These are phyloP conservation scores for Oncorhynchus kisutch DNA, from an alignment of 2,113 vertebrate genomes.

Conservation along the genomic window DNA sequence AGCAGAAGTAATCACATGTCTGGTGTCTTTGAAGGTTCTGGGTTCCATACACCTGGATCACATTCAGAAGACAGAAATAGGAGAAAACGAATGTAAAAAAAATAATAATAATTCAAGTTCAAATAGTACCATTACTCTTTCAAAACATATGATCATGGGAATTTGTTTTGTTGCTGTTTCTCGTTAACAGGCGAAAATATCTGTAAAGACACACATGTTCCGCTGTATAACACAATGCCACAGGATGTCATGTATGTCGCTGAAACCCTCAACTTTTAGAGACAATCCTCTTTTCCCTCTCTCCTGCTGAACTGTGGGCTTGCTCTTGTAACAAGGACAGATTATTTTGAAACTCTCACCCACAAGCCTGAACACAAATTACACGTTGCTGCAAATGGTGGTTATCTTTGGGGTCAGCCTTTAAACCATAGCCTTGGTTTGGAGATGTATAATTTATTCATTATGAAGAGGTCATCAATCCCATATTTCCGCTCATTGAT, in stretches of 20 bases:
- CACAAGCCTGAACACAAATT: conserved; percentile 17
- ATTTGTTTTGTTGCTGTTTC: too few species aligned
- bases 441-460: neutral
- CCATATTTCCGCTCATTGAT: too few species aligned
- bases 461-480: too few species aligned
- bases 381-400: conserved; percentile 1
- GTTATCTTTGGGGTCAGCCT: neutral
- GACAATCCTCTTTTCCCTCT: neutral
- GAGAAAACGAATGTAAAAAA: too few species aligned
- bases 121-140: too few species aligned
- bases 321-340: conserved; percentile 5
- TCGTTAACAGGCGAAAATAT: neutral
- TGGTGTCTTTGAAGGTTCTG: too few species aligned
- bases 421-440: neutral
- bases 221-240: neutral
- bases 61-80: too few species aligned
- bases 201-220: neutral
- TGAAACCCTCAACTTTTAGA: neutral
- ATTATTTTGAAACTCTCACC: neutral
- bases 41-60: too few species aligned
- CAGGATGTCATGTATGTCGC: neutral
- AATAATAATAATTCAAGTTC: too few species aligned
- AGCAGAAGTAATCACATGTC: too few species aligned
- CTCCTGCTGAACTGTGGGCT: neutral
- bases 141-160: too few species aligned